Base-by-base conservation (phyloP, 1,140 invertebrate species). In the Helicoverpa armigera region DNA sequence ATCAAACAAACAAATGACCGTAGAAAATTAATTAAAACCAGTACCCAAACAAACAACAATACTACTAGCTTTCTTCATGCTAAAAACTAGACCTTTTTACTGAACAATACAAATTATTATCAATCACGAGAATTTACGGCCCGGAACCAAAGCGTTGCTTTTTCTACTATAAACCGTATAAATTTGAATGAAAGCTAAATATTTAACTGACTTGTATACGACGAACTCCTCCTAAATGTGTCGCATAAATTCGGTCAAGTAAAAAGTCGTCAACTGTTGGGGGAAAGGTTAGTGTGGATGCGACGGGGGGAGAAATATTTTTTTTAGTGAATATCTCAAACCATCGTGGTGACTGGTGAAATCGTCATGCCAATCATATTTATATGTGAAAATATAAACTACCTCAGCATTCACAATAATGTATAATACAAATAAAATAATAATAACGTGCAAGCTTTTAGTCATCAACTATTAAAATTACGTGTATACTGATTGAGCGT, bases 101-200 rank as follows among this genome's bases (percentile, higher is more conserved):
- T 61, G 16, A 74, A 85, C 85, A 87, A 88, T 83, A 86, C 87
- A 88, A 83, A 74, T 83, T 86, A 74, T 83, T 86, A 93, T 91
- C 90, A 91, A 92, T 93, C 90, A 87, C 82, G 16, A 58, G 65
- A 89, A 91, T 92, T 92, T 92, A 93, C 85, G 86, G 83, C 69
- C 86, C 89, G 91, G 91, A 93, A 92, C 91, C 90, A 92, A 93
- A 92, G 83, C 85, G 75, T 23, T 70, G 83, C 83, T 90, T 90
- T 89, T 91, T 91, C 84, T n/a, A 86, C 82, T 92, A 91, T 92
- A 90, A 93, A 86, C 89, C 89, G 90, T 87, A 92, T 93, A 93
- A 93, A 93, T 93, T 92, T 88, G 89, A 88, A 92, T 87, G 91
- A 90, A 90, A 91, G 90, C 92, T 92, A 90, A 92, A 93, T 92